Conservation (phyloP, 1,140 invertebrate genomes). For the Orchesella cincta region DNA sequence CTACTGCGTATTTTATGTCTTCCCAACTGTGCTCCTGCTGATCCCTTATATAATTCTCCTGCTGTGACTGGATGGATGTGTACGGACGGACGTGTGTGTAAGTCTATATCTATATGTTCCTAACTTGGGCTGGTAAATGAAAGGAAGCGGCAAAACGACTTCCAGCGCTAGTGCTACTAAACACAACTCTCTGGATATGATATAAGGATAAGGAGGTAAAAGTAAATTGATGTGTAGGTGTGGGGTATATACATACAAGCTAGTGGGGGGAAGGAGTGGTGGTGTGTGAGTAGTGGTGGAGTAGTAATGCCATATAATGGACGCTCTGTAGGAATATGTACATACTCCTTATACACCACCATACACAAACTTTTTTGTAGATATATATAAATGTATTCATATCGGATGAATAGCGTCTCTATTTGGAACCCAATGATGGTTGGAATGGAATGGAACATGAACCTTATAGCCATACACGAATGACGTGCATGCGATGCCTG, state of each 20-base stretch:
- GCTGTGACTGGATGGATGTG: background rate
- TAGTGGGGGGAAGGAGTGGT: background rate
- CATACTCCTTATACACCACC: too few relatives aligned
- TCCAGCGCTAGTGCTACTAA: background rate
- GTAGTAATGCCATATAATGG: too few relatives aligned
- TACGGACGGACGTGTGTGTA: background rate
- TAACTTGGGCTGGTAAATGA: background rate
- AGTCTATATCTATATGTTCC: too few relatives aligned
- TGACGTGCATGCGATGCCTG: background rate
- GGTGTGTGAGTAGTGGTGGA: background rate
- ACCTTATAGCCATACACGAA: background rate
- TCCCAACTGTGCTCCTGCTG: background rate
- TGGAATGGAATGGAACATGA: background rate
- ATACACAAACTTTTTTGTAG: too few relatives aligned
- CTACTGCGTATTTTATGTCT: slow-evolving; percentile 10
- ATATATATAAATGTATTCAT: background rate
- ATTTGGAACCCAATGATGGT: background rate
- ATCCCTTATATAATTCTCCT: slow-evolving; percentile 10
- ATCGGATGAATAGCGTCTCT: background rate
- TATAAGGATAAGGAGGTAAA: background rate
- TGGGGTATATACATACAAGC: background rate
- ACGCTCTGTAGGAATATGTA: too few relatives aligned
- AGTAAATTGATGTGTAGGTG: background rate
- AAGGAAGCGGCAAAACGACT: slow-evolving; percentile 1
- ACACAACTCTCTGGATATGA: background rate